Evolutionary conservation across 1,140 invertebrate species (phyloP), one percentile per base, ranked within the genome.

Genomic region (Papilio dardanus): DNA sequence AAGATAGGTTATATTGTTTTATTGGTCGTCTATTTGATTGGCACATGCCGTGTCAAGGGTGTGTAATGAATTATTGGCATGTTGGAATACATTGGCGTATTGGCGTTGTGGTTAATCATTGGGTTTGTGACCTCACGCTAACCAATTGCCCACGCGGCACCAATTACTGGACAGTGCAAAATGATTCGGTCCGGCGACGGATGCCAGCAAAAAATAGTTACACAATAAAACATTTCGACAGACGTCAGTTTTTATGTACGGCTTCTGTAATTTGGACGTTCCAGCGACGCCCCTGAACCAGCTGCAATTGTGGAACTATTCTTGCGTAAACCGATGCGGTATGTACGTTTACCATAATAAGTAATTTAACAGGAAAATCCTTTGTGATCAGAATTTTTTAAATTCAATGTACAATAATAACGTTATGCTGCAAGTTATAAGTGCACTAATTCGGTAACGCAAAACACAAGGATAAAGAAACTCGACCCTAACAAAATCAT

Each of bases 141-240:
- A 62, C 42, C 42, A 46, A 46, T 46, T 46, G 42, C 42, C 42
- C 16, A 19, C 16, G 30, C 30, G 65, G 16, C 30, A 66, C 24
- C 16, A 66, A 66, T 66, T 30, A 66, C 65, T 31, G 31, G 28
- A 30, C 30, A 31, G 28, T 66, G 30, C 30, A 31, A 33, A 31
- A 31, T 33, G 19, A 33, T 66, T 31, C 12, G 4, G 6, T 66
- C 24, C 14, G 30, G 30, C n/a, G 65, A 66, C 65, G 30, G 30
- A 7, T 31, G 30, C 30, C 16, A 66, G 30, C 16, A 30, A 66
- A 66, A 66, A 66, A 28, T 66, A 35, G 4, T 66, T 66, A 7
- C 31, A 66, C 31, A 66, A 66, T 66, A 35, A 66, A 66, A 66
- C 16, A 66, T 66, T 66, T 66, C 65, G 65, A 31, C 65, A 66